A percentile compares a stretch with the other conserved stretches of the same genome.
Conservation (phyloP, 2,113 vertebrate genomes). For the Hippoglossus stenolepis region DNA sequence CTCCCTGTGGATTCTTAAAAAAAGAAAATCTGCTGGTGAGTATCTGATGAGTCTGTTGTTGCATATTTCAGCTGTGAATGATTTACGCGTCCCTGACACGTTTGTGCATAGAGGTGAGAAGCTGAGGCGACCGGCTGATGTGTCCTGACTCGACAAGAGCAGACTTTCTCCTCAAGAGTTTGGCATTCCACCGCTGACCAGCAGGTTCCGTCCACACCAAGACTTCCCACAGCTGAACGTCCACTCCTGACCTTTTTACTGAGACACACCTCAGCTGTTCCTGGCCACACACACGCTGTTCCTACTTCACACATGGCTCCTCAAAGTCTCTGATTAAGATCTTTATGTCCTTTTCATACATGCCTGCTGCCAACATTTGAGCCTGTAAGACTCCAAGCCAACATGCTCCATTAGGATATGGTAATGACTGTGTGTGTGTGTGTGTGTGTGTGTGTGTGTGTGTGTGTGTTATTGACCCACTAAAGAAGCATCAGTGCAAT, state of each 20-base stretch:
- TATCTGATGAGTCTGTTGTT: neutral
- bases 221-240: slow-evolving; percentile 25
- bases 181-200: slow-evolving; percentile 46
- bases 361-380: slow-evolving; percentile 11
- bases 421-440: slow-evolving; percentile 21
- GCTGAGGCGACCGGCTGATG: slow-evolving; percentile 6
- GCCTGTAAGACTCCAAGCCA: neutral
- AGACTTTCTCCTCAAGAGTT: slow-evolving; percentile 4
- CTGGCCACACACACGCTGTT: slow-evolving; percentile 32
- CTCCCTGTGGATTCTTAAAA: neutral
- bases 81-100: slow-evolving; percentile 20
- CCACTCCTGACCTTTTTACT: slow-evolving; percentile 28
- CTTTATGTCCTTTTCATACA: neutral
- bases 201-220: slow-evolving; percentile 38
- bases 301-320: neutral
- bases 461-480: slow-evolving; percentile 27
- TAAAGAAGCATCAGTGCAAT: slow-evolving; percentile 19
- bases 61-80: neutral
- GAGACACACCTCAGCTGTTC: slow-evolving; percentile 42
- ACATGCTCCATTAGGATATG: slow-evolving; percentile 2
- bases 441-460: slow-evolving; percentile 2
- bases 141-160: slow-evolving; percentile 23
- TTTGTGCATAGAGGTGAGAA: slow-evolving; percentile 31
- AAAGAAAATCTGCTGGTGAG: no score
- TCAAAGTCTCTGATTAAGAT: neutral